Base-by-base conservation (phyloP, 2,797 vertebrate genomes). In the Hippocampus kuda region DNA sequence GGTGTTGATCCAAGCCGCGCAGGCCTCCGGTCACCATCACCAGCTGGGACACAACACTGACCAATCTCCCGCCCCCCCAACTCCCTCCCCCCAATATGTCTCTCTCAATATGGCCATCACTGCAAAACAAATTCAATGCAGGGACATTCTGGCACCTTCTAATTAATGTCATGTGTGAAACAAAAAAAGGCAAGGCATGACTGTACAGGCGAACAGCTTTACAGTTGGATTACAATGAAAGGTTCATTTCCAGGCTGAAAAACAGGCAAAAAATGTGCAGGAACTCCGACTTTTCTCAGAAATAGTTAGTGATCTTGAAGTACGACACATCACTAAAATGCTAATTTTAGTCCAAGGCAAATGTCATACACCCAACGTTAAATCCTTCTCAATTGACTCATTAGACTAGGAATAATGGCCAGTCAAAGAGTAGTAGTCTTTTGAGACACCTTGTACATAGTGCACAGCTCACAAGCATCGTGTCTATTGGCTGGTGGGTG, bases 61-160 rank as follows among this genome's bases (percentile, higher is more conserved):
- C 83, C 84, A 76, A 83, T 72, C 81, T 81, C 75, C 53, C 57
- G 68, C 65, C 5, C 34, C 1, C 1, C 34, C 34, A 27, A n/a
- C n/a, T n/a, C n/a, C n/a, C n/a, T n/a, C n/a, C n/a, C 34, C 34
- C 6, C 66, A 44, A 80, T 77, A 71, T 65, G 77, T 78, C 77
- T 84, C 76, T 78, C 82, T 81, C 72, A 78, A 77, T 83, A 76
- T 66, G 72, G 78, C 82, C 81, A 78, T 86, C 74, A 68, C 70
- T 70, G 67, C 81, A 77, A 72, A 12, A 75, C 79, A 89, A 90
- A 92, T 89, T 85, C 88, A 83, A 78, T 88, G 86, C 91, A 91
- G 87, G 54, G 87, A 85, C 90, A 91, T 91, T 91, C 89, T 89
- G 88, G 87, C 85, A 90, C 88, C 83, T 90, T 88, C 83, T 89